These are phyloP conservation scores for Apostichopus leukothele DNA, from an alignment of 53 echinoderm and acorn worm species.

Conservation along the genomic window DNA sequence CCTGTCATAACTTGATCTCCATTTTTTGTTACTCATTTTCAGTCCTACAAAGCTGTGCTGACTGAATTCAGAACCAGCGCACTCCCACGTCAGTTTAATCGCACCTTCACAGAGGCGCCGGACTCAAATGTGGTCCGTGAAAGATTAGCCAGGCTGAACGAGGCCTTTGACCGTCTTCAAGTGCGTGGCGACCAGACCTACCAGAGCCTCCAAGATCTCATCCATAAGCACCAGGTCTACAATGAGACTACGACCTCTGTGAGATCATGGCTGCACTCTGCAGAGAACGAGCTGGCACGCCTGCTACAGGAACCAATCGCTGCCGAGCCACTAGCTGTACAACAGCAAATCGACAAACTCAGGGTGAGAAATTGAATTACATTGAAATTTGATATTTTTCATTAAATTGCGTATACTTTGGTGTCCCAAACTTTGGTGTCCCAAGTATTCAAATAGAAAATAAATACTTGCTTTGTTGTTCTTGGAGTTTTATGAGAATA, in stretches of 20 bases:
- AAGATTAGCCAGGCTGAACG: constrained; percentile 69
- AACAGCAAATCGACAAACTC: constrained; percentile 89
- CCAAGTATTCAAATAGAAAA: too few species aligned
- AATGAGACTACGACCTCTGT: constrained; percentile 70
- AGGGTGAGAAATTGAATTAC: constrained; percentile 62
- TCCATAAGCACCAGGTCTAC: constrained; percentile 85
- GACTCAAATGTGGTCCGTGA: constrained; percentile 80
- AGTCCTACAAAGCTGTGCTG: constrained; percentile 88
- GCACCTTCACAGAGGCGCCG: constrained; percentile 91
- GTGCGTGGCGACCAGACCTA: constrained; percentile 50
- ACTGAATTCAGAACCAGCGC: constrained; percentile 80
- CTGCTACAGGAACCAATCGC: constrained; percentile 88
- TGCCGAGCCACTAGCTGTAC: constrained; percentile 82
- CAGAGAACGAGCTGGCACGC: constrained; percentile 78
- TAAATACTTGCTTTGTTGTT: too few species aligned
- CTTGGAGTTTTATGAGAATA: too few species aligned
- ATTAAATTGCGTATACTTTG: neutral
- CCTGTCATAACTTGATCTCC: too few species aligned
- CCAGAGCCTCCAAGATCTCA: constrained; percentile 63
- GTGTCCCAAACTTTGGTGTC: neutral
- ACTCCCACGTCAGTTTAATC: constrained; percentile 94
- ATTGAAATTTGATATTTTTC: neutral
- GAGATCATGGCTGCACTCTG: constrained; percentile 73
- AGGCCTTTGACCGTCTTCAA: constrained; percentile 68
- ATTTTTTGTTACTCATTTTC: neutral